Percentiles rank a stretch among this genome's conserved stretches.
These are phyloP conservation scores for Griposia aprilina DNA, from an alignment of 2,888 invertebrate species.

Conservation along the genomic window DNA sequence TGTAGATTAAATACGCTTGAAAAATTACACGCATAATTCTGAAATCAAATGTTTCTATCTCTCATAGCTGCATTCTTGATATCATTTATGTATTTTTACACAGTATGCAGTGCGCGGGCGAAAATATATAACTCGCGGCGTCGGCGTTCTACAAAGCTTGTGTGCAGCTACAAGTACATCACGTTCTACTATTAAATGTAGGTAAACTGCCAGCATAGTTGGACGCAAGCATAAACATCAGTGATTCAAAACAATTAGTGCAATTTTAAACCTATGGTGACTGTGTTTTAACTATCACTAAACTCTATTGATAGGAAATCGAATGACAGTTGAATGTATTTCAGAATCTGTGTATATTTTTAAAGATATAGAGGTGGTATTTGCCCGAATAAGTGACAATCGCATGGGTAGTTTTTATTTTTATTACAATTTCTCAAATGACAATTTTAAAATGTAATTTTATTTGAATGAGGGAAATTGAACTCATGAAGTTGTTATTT, in stretches of 20 bases:
- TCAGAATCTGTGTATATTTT: conserved; percentile 19
- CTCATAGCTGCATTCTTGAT: not conserved
- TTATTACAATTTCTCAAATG: not conserved
- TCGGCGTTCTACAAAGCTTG: conserved; percentile 15
- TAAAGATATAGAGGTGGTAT: not conserved
- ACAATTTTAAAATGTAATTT: not conserved
- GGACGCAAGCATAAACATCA: conserved; percentile 14
- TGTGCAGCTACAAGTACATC: conserved; percentile 13
- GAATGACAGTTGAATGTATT: conserved; percentile 25
- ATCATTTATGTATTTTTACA: not conserved
- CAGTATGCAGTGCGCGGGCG: conserved; percentile 48
- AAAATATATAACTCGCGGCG: conserved; percentile 20
- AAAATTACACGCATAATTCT: not conserved
- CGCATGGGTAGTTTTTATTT: not conserved
- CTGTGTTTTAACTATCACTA: conserved; percentile 56
- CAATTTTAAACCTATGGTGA: conserved; percentile 44
- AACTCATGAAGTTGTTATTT: not conserved
- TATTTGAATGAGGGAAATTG: not conserved
- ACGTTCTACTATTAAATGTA: not conserved
- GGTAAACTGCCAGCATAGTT: not conserved
- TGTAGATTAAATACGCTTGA: not conserved
- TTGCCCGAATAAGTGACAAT: conserved; percentile 6
- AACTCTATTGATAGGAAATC: conserved; percentile 21
- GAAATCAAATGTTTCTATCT: not conserved
- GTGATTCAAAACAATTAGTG: conserved; percentile 26